Evolutionary conservation across 1,140 invertebrate species (phyloP), one percentile per base, ranked within the genome.

Genomic region (Lasioglossum albipes): DNA sequence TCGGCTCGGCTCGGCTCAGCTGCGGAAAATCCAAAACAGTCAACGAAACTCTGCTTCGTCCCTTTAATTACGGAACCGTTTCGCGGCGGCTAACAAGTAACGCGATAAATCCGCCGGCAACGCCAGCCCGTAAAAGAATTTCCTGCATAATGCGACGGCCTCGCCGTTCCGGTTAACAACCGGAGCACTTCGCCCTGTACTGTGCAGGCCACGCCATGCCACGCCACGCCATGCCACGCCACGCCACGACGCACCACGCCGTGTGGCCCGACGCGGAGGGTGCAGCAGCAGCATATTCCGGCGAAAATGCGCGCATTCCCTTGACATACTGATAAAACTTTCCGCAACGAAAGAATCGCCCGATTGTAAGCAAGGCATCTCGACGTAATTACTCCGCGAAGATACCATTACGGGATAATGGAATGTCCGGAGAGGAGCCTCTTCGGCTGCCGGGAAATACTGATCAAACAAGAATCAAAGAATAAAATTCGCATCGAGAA

Each of bases 401-500:
- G 77, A 74, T 74, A 36, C 77, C 77, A 74, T 79, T 79, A 67
- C 36, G 49, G 71, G 27, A 79, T 79, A 79, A 79, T 67, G 77
- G 27, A 20, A 79, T 22, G 52, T 79, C 62, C 70, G 57, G 10
- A 70, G 42, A 20, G 52, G 69, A 41, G n/a, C 7, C 62, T 59
- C 36, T n/a, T 31, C 70, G 70, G 20, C 49, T 79, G 16, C 36
- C 52, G 36, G 45, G 20, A 41, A 67, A 79, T 74, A 74, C 77
- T 59, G 77, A 66, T 79, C 77, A 74, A 79, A 74, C 77, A 79
- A 79, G 71, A 79, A 79, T 79, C 77, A 57, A 79, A 79, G 77
- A 67, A 79, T 79, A 79, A 79, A 79, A 79, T 79, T 79, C 77
- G n/a, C 77, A 79, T 79, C 62, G 71, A 79, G 71, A 12, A 79